A percentile compares a stretch with the other conserved stretches of the same genome.
Conservation (phyloP, 2,888 invertebrate genomes). For the Brassicogethes aeneus region DNA sequence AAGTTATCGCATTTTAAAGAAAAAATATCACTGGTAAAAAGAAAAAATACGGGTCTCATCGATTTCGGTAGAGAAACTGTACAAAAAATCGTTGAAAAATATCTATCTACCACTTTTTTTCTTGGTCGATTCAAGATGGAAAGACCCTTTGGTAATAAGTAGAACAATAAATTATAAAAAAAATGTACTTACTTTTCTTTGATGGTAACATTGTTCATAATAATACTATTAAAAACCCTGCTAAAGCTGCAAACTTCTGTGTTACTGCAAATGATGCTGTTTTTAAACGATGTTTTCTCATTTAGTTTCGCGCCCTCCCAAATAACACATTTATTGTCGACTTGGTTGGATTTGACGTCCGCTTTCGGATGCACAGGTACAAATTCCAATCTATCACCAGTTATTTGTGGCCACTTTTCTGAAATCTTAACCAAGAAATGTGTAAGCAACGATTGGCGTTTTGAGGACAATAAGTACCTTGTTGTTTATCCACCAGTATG, state of each 20-base stretch:
- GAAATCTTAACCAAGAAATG: slow-evolving; percentile 44
- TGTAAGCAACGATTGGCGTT: too few species aligned
- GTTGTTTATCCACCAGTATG: slow-evolving; percentile 73
- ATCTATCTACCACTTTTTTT: slow-evolving; percentile 1
- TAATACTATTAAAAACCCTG: slow-evolving; percentile 68
- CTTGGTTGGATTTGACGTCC: slow-evolving; percentile 64
- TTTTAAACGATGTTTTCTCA: slow-evolving; percentile 77
- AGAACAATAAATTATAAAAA: neutral
- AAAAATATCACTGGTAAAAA: too few species aligned
- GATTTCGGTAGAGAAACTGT: too few species aligned
- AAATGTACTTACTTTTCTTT: slow-evolving; percentile 65
- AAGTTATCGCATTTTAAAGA: too few species aligned
- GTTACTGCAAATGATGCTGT: slow-evolving; percentile 68
- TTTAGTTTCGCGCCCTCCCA: slow-evolving; percentile 64
- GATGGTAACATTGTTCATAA: slow-evolving; percentile 80
- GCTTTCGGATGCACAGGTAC: slow-evolving; percentile 56
- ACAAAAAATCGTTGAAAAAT: neutral
- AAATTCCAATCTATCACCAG: slow-evolving; percentile 39
- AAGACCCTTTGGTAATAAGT: too few species aligned
- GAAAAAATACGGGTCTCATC: too few species aligned
- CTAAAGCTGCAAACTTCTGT: slow-evolving; percentile 72
- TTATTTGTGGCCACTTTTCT: slow-evolving; percentile 52
- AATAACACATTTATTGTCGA: slow-evolving; percentile 64
- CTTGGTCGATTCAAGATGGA: too few species aligned
- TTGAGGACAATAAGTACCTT: slow-evolving; percentile 53